Base-by-base conservation (phyloP, 1,140 invertebrate genomes). In the Drosophila tropicalis region DNA sequence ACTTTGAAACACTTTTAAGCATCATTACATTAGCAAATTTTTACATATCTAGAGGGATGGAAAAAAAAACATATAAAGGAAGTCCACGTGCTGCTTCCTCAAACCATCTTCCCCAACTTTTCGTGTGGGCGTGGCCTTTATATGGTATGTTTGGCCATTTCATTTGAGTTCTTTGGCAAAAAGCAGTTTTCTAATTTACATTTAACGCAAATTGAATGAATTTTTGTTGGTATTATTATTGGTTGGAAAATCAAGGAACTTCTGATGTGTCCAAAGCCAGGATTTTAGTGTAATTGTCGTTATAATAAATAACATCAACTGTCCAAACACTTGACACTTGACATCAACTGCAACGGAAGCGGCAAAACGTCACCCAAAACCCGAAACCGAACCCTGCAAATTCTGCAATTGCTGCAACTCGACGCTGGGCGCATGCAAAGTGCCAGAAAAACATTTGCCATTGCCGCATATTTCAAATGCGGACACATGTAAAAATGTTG, bases 1-100 rank as follows among this genome's bases (percentile, higher is more conserved):
- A 79, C 82, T 87, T 87, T 87, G 83, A 87, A 86, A 86, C 82
- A 86, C 82, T 86, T 86, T 86, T 86, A 86, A 86, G 82, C 83
- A 87, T 86, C 82, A 86, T 86, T 86, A 86, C 83, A 86, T 86
- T 86, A 86, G 82, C 83, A 87, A 86, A 87, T 86, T 86, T 82
- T 55, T 58, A 73, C 67, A 79, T 70, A 63, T 51, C 17, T 39
- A 0, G 12, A 6, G 36, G 51, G 32, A 39, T 34, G 6, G 29
- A 54, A 65, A 51, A 19, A 25, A 54, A 57, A 36, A 56, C 39
- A 22, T 25, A 25, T 25, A 65, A 70, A 47, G 55, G 58, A 51
- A 72, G 55, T 17, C 57, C 7, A 62, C 57, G 51, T 73, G 70
- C 57, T 29, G 5, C 29, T 29, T 6, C 5, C 29, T 6, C 29